Evolutionary conservation across 2,113 vertebrate species (phyloP).

Genomic region (Mesembrinibis cayennensis): DNA sequence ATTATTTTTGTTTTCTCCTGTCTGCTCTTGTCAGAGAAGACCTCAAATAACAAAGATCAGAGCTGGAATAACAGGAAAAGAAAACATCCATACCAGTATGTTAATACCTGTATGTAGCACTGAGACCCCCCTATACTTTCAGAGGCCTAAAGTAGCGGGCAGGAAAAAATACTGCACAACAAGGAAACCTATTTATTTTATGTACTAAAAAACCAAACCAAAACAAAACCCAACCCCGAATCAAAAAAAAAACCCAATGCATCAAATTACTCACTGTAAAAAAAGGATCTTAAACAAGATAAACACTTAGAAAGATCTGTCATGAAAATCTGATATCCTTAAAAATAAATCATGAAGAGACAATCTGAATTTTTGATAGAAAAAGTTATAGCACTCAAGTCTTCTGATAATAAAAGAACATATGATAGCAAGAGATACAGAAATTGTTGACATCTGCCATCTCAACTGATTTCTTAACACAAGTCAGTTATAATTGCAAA

Average conservation of each 20-base stretch:
- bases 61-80: background rate
- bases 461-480: background rate
- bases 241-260: fast-evolving
- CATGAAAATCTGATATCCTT: background rate
- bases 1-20: background rate
- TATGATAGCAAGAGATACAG: background rate
- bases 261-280: background rate
- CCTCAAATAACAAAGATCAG: background rate
- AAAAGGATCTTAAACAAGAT: background rate
- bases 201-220: background rate
- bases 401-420: background rate
- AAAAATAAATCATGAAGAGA: background rate
- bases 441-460: background rate
- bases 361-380: background rate
- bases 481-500: background rate
- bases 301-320: background rate
- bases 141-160: background rate
- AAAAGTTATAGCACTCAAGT: background rate
- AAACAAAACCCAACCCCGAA: background rate
- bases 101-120: background rate
- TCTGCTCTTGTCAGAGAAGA: background rate
- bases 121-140: background rate
- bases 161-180: background rate
- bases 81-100: background rate
- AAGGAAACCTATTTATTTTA: background rate